phyloP scores from a whole-genome alignment of 2,113 vertebrate species.

The Apistogramma diplotaenia region DNA sequence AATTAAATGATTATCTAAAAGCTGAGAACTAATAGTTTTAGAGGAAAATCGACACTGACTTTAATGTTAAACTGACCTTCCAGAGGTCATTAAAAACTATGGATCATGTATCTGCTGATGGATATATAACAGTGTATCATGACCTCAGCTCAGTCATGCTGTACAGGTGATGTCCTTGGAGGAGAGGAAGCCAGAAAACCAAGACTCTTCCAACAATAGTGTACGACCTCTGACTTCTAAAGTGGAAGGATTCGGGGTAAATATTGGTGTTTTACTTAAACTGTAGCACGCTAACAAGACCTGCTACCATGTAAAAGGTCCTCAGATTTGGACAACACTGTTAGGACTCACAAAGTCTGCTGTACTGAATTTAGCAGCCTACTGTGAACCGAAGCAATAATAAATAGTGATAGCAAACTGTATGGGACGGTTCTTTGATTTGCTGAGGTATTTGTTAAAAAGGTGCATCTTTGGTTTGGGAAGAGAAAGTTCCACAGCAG shows the following conservation, averaged over 20 bases:
- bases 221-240: background rate
- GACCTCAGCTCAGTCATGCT: background rate
- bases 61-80: background rate
- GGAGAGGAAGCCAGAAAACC: background rate
- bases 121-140: background rate
- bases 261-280: background rate
- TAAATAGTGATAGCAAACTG: background rate
- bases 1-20: background rate
- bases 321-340: background rate
- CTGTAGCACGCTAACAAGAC: background rate
- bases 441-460: constrained; percentile 25
- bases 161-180: background rate
- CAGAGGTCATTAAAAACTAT: background rate
- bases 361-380: background rate
- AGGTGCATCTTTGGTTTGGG: background rate
- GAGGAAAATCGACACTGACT: background rate
- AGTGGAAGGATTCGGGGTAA: fast-evolving
- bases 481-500: background rate
- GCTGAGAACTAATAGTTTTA: background rate
- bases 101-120: background rate
- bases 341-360: background rate
- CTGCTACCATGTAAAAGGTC: background rate
- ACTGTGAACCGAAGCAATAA: background rate
- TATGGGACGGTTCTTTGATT: background rate
- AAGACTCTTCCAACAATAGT: background rate